phyloP scores from a whole-genome alignment of 2,797 vertebrate species.

The Clarias laeviceps region DNA sequence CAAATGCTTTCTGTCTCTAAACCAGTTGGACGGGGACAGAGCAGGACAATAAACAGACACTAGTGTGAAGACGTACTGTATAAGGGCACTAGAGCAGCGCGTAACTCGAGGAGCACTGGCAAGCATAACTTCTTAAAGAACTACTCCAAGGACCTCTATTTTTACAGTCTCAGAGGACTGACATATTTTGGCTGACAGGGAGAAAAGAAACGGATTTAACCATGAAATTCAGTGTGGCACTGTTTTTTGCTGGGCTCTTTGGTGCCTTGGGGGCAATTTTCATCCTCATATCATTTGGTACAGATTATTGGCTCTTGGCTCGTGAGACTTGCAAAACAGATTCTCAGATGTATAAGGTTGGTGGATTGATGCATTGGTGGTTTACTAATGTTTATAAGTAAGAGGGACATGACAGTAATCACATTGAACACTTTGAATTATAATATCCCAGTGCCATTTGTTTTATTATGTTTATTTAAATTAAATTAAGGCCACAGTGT shows the following conservation, averaged over 20 bases:
- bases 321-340: constrained; percentile 79
- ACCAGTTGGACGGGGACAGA: constrained; percentile 41
- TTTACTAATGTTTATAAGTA: constrained; percentile 1
- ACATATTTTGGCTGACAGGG: neutral
- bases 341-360: constrained; percentile 40
- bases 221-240: constrained; percentile 89
- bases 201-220: constrained; percentile 45
- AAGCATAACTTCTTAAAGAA: constrained; percentile 10
- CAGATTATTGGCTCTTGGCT: constrained; percentile 95
- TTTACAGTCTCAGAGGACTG: neutral
- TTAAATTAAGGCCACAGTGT: neutral
- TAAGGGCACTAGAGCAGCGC: neutral
- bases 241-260: constrained; percentile 94
- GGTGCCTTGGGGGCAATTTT: constrained; percentile 87
- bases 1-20: constrained; percentile 59
- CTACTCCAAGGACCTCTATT: neutral
- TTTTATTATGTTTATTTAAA: neutral
- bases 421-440: neutral
- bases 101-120: constrained; percentile 6
- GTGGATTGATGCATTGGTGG: constrained; percentile 19
- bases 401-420: neutral
- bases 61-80: neutral
- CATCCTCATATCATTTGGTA: constrained; percentile 92
- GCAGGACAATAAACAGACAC: constrained; percentile 9
- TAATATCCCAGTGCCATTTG: neutral